These are phyloP conservation scores for Pygoscelis antarcticus DNA, from an alignment of 2,113 vertebrate species.

Conservation along the genomic window DNA sequence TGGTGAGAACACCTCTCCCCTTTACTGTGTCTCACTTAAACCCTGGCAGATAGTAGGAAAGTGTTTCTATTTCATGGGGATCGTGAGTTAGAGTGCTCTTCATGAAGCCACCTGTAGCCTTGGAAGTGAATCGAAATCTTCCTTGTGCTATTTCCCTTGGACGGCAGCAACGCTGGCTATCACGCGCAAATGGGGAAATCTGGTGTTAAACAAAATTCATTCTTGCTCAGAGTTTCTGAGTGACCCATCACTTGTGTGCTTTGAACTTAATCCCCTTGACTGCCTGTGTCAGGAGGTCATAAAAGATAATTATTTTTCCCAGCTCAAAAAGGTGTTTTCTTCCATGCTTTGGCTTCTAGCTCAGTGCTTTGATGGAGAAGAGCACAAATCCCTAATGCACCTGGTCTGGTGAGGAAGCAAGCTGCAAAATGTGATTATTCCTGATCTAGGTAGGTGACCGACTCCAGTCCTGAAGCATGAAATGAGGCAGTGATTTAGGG, in stretches of 20 bases:
- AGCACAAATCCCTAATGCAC: background rate
- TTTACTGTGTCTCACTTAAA: background rate
- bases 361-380: background rate
- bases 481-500: no score
- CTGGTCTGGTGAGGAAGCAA: background rate
- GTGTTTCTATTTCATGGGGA: accelerated
- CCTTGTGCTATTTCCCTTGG: no score
- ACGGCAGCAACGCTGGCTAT: no score
- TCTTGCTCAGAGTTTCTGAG: background rate
- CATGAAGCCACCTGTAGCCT: background rate
- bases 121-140: background rate
- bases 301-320: background rate
- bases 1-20: background rate
- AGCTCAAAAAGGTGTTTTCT: background rate
- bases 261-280: background rate
- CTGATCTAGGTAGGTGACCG: background rate
- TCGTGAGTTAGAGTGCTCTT: background rate
- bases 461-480: background rate
- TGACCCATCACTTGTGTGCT: background rate
- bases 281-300: background rate
- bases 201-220: background rate
- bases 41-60: background rate
- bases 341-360: background rate
- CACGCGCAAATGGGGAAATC: background rate
- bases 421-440: background rate